phyloP scores from a whole-genome alignment of 2,113 vertebrate genomes.

The Piaya cayana region DNA sequence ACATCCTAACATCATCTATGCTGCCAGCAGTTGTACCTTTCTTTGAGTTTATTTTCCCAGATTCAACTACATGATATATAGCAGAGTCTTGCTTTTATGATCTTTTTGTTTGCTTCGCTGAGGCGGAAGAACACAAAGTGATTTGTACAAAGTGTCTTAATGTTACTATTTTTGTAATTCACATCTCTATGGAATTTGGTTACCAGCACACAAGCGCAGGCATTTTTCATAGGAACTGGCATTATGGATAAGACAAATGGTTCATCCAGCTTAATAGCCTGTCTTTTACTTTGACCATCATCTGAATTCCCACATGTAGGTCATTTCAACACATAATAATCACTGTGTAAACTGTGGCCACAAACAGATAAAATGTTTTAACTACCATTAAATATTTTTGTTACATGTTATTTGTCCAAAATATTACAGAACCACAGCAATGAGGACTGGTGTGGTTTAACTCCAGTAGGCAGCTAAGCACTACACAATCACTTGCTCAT shows the following conservation, averaged over 20 bases:
- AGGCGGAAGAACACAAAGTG: not conserved
- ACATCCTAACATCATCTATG: not conserved
- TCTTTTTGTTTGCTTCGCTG: not conserved
- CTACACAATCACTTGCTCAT: not conserved
- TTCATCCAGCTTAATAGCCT: not conserved
- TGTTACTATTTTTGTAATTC: slow-evolving; percentile 6
- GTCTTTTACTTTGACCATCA: not conserved
- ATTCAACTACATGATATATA: not conserved
- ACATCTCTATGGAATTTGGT: not conserved
- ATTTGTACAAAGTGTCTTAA: slow-evolving; percentile 28
- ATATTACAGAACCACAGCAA: not conserved
- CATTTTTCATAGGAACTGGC: not conserved
- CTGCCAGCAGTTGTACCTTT: not conserved
- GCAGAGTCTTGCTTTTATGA: not conserved
- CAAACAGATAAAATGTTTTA: slow-evolving; percentile 1
- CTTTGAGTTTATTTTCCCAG: not conserved
- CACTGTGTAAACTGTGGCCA: not conserved
- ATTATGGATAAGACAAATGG: not conserved
- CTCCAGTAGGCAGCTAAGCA: not conserved
- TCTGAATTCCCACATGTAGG: not conserved
- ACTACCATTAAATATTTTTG: not conserved
- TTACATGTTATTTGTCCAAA: not conserved
- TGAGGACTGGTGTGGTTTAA: not conserved
- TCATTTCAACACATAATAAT: slow-evolving; percentile 7
- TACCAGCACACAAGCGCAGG: not conserved